These are phyloP conservation scores for Diadumene lineata DNA, from an alignment of 92 coral and sea anemone species.

Conservation along the genomic window DNA sequence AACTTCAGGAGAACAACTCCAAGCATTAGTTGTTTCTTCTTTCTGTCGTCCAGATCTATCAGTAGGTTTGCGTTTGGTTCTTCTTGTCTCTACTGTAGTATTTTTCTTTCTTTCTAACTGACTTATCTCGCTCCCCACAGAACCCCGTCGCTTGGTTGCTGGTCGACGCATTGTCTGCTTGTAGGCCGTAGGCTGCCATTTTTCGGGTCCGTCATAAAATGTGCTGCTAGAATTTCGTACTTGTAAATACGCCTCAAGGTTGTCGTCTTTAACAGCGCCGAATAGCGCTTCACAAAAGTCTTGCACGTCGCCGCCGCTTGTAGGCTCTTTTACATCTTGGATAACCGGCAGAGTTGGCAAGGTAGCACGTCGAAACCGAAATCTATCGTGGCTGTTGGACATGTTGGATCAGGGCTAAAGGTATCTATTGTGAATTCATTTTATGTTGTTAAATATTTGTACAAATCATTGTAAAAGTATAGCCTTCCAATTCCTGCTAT, in stretches of 20 bases:
- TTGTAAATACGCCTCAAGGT: not conserved
- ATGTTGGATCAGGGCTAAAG: not conserved
- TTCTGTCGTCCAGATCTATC: not conserved
- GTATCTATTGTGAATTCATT: no score
- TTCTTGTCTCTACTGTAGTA: not conserved
- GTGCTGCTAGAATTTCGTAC: not conserved
- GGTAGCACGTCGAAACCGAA: not conserved
- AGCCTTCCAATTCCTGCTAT: not conserved
- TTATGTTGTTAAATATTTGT: no score
- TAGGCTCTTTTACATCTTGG: constrained; percentile 8
- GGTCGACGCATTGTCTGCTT: no score
- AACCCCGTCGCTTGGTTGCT: not conserved
- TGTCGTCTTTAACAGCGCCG: not conserved
- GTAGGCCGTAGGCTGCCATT: no score
- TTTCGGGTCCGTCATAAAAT: not conserved
- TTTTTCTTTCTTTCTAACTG: not conserved
- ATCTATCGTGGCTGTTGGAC: not conserved
- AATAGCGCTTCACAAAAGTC: constrained; percentile 8
- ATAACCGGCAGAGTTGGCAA: constrained; percentile 1
- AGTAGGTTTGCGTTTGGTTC: not conserved
- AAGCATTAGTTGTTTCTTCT: not conserved
- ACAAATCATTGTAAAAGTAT: no score
- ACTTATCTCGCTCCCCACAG: not conserved
- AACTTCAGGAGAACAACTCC: constrained; percentile 1
- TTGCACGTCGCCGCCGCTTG: not conserved